phyloP scores from a whole-genome alignment of 2,797 vertebrate genomes.

The Coregonus sp. region DNA sequence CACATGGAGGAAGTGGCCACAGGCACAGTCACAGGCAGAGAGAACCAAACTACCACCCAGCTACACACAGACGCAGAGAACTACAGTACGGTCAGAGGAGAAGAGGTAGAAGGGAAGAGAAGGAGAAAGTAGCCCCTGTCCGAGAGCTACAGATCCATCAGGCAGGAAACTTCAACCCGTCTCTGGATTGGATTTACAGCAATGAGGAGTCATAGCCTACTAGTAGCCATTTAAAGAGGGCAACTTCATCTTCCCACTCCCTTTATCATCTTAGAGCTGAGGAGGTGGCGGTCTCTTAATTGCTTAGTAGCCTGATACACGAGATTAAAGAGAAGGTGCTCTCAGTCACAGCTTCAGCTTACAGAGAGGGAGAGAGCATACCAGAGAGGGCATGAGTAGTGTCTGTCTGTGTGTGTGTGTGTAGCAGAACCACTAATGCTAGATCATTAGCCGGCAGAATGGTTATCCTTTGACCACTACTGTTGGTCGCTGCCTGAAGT shows the following conservation, averaged over 20 bases:
- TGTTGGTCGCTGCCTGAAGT: background rate
- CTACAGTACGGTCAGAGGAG: background rate
- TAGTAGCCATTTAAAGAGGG: background rate
- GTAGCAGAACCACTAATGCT: background rate
- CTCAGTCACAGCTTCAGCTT: background rate
- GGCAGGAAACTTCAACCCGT: background rate
- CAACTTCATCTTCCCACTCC: too few species aligned
- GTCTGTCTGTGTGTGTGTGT: background rate
- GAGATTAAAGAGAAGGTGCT: too few species aligned
- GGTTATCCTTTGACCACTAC: background rate
- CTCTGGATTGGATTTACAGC: background rate
- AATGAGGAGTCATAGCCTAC: background rate
- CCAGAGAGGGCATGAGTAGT: background rate
- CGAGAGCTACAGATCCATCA: background rate
- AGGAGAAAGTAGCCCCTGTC: background rate
- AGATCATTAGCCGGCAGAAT: background rate
- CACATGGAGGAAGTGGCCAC: slow-evolving; percentile 52
- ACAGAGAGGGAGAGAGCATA: background rate
- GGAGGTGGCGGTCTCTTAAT: background rate
- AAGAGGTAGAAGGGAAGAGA: background rate
- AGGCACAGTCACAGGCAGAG: slow-evolving; percentile 25
- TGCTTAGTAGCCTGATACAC: too few species aligned
- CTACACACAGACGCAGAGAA: background rate
- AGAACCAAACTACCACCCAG: background rate
- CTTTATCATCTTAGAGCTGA: too few species aligned